Percentiles rank a stretch among this genome's conserved stretches.
Evolutionary conservation across 1,140 invertebrate genomes (phyloP).

Genomic region (Cotesia chilonis): DNA sequence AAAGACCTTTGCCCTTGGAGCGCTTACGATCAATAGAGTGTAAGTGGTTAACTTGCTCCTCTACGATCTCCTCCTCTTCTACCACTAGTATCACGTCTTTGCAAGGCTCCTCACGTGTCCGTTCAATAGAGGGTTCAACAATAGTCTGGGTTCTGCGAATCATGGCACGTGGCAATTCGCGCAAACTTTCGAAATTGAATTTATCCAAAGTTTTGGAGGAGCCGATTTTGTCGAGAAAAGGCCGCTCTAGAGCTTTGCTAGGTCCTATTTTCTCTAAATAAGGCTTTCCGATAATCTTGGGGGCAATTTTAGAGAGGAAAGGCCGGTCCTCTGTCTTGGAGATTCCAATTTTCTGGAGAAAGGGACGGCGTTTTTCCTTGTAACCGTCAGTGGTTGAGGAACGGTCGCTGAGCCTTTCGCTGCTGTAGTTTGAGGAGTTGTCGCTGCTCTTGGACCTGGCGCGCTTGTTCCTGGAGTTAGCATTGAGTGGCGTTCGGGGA

Average conservation of each 20-base stretch:
- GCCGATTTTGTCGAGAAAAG: conserved; percentile 59
- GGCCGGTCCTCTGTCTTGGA: conserved; percentile 62
- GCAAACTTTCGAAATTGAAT: conserved; percentile 52
- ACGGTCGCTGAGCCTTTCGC: conserved; percentile 56
- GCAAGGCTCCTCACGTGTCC: conserved; percentile 14
- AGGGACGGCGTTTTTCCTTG: conserved; percentile 54
- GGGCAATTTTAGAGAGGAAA: conserved; percentile 54
- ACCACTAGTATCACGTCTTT: conserved; percentile 19
- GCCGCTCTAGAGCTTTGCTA: conserved; percentile 57
- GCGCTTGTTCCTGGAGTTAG: conserved; percentile 54
- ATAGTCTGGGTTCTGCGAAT: conserved; percentile 30
- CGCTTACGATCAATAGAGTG: conserved; percentile 38
- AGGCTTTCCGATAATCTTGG: conserved; percentile 60
- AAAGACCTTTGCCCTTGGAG: conserved; percentile 52
- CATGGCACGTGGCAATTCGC: conserved; percentile 38
- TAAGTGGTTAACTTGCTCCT: neutral
- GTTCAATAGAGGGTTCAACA: conserved; percentile 31
- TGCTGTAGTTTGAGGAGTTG: conserved; percentile 61
- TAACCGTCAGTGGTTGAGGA: conserved; percentile 51
- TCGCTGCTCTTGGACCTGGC: conserved; percentile 63
- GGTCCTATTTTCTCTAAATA: conserved; percentile 61
- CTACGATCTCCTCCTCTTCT: conserved; percentile 20
- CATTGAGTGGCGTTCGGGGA: conserved; percentile 56
- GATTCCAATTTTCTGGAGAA: conserved; percentile 60
- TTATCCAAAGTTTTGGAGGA: conserved; percentile 60